phyloP scores from a whole-genome alignment of 2,797 vertebrate genomes.

The Alauda arvensis region DNA sequence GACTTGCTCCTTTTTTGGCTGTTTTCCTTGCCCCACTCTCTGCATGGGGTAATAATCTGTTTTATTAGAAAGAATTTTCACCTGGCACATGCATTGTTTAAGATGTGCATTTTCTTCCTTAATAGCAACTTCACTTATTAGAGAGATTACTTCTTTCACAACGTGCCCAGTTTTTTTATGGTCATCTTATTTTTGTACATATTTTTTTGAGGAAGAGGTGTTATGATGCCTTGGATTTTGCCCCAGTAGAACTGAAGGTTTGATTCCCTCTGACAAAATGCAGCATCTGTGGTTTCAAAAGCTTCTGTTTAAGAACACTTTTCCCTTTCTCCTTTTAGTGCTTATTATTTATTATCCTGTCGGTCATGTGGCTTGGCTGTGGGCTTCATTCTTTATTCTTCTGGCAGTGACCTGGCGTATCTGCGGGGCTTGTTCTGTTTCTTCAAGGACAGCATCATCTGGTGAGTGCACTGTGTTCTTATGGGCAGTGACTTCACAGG shows the following conservation, averaged over 20 bases:
- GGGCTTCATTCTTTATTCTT: conserved; percentile 78
- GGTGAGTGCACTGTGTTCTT: conserved; percentile 73
- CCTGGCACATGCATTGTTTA: background rate
- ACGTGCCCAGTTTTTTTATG: fast-evolving
- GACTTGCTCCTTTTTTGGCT: background rate
- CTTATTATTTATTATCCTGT: conserved; percentile 78
- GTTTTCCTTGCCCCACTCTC: background rate
- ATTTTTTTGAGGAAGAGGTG: background rate
- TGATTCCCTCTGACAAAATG: background rate
- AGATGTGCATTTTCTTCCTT: background rate
- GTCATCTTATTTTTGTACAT: fast-evolving
- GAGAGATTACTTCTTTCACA: background rate
- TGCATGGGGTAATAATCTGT: background rate
- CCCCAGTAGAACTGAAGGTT: background rate
- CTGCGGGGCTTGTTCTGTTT: conserved; percentile 84
- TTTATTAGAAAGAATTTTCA: background rate
- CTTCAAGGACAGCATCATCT: conserved; percentile 77
- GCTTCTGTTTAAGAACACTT: background rate
- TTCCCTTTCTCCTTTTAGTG: conserved; percentile 63
- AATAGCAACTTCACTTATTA: background rate
- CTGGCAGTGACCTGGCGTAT: conserved; percentile 63
- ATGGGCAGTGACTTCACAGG: fast-evolving
- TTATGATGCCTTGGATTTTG: background rate
- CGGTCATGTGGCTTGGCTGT: conserved; percentile 66
- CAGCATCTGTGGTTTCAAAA: background rate